Base-by-base conservation (phyloP, 2,113 vertebrate genomes). In the Engraulis encrasicolus region DNA sequence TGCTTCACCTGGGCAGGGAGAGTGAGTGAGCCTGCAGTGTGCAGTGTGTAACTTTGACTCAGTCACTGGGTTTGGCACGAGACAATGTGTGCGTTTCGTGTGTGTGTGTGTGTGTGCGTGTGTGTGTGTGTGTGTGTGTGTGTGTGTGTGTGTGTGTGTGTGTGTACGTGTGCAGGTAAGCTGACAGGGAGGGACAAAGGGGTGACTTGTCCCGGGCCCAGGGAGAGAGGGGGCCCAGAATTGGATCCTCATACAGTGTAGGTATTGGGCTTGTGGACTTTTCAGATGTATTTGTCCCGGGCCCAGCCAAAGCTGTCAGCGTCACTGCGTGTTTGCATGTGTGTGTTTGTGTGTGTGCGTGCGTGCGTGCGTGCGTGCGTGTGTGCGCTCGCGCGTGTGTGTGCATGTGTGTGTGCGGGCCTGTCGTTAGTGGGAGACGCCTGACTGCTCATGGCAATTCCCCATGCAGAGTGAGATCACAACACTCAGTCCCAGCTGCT, bases 31-130 rank as follows among this genome's bases (percentile, higher is more conserved):
- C 66, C 31, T 74, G 66, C 50, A 61, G 86, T 84, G 78, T 85
- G 87, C 81, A 85, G 36, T 77, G 49, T 52, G n/a, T n/a, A n/a
- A n/a, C n/a, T 85, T 49, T 81, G 82, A 84, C 87, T 86, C 34
- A 34, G 34, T 87, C 78, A 85, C 85, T 74, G 17, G 17, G 14
- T 79, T 78, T 38, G 54, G 78, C 79, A 17, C 78, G 17, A 19
- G 20, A 78, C 31, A 82, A n/a, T 89, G 78, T 81, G 45, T n/a
- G n/a, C n/a, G 20, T 23, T 81, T 37, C 11, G 74, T 48, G 80
- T 78, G 84, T 85, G 80, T 85, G 82, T 37, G 84, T 17, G 7
- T 34, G 31, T 74, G 66, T 79, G 27, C 34, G 23, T 61, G 20
- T 61, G 58, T 58, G 52, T n/a, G 18, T 54, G 15, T 54, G 19